These are phyloP conservation scores for Gryllus bimaculatus DNA, from an alignment of 1,140 invertebrate genomes.

Conservation along the genomic window DNA sequence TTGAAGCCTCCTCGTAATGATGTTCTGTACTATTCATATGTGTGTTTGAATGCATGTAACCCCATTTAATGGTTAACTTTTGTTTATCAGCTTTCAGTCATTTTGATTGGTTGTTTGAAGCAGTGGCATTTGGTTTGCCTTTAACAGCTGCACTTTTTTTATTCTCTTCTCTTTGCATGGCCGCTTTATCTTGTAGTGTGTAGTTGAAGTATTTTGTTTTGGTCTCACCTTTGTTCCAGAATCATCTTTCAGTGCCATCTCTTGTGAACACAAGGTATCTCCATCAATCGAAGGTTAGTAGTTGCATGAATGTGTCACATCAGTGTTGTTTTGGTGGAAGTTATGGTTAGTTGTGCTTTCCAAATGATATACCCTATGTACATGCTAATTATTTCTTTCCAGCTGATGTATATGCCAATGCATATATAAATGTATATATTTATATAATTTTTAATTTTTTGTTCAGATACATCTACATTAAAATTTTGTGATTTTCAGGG, in stretches of 20 bases:
- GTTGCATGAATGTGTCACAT: constrained; percentile 19
- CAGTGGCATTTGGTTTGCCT: not conserved
- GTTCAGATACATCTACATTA: not conserved
- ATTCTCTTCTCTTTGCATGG: constrained; percentile 11
- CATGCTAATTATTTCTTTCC: not conserved
- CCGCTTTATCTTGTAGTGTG: not conserved
- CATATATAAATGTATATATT: not conserved
- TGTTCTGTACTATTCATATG: too few relatives aligned
- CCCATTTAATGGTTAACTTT: too few relatives aligned
- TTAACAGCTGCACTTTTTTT: not conserved
- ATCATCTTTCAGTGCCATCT: constrained; percentile 70
- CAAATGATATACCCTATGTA: not conserved
- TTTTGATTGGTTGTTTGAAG: too few relatives aligned
- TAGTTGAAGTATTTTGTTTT: constrained; percentile 43
- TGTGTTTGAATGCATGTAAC: too few relatives aligned
- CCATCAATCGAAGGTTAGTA: constrained; percentile 68
- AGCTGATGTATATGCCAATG: not conserved
- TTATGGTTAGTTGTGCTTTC: constrained; percentile 10
- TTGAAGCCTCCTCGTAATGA: too few relatives aligned
- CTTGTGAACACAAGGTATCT: constrained; percentile 69
- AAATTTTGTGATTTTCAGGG: constrained; percentile 35
- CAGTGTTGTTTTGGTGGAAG: constrained; percentile 23
- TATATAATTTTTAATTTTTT: not conserved
- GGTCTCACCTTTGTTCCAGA: constrained; percentile 49
- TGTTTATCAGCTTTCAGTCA: too few relatives aligned